phyloP scores from a whole-genome alignment of 1,140 invertebrate species.

The Macrobrachium rosenbergii region DNA sequence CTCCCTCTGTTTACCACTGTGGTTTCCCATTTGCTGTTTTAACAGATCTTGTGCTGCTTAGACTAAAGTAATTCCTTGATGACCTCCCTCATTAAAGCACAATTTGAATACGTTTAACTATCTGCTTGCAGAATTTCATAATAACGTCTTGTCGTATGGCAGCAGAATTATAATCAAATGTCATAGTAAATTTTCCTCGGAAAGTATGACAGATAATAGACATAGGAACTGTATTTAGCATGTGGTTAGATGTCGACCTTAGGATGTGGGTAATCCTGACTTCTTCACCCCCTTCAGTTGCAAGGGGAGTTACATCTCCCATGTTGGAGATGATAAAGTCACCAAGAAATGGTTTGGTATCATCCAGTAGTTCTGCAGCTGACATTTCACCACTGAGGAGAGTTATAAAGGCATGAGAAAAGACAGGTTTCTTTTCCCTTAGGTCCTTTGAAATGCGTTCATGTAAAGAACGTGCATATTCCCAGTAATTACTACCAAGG shows the following conservation, averaged over 20 bases:
- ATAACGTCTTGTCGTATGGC: too few species aligned
- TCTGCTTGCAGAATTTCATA: too few species aligned
- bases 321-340: conserved; percentile 22
- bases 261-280: conserved; percentile 18
- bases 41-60: too few species aligned
- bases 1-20: too few species aligned
- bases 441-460: not conserved
- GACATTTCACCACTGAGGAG: not conserved
- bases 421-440: not conserved
- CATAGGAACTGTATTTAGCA: not conserved
- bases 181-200: conserved; percentile 11
- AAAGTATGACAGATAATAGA: conserved; percentile 15
- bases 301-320: conserved; percentile 9
- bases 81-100: too few species aligned
- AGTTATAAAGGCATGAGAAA: not conserved
- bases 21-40: too few species aligned
- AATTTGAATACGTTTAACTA: too few species aligned
- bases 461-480: conserved; percentile 28
- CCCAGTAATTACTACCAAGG: conserved; percentile 32
- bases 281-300: conserved; percentile 18
- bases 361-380: not conserved
- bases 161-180: conserved; percentile 2
- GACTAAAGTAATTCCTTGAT: too few species aligned
- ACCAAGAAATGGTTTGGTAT: not conserved
- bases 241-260: not conserved